Conservation (phyloP, 2,113 vertebrate genomes). For the Epinephelus cyanopodus region DNA sequence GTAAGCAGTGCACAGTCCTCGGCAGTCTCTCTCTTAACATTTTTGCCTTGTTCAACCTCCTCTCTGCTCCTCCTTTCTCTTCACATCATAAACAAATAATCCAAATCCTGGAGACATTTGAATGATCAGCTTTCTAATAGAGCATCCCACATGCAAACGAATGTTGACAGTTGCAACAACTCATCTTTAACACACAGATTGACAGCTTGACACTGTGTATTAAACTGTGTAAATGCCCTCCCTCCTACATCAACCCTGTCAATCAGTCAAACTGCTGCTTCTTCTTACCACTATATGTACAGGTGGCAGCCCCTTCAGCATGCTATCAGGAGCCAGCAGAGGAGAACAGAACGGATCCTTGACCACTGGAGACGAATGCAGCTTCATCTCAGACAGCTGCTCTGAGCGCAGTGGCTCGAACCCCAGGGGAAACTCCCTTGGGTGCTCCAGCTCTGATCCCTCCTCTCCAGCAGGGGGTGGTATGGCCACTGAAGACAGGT, state of each 20-base stretch:
- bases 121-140: neutral
- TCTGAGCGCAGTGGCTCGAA: constrained; percentile 89
- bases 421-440: constrained; percentile 84
- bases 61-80: neutral
- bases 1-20: neutral
- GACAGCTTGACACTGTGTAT: constrained; percentile 2
- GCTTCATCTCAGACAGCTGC: constrained; percentile 80
- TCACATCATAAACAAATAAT: neutral
- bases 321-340: constrained; percentile 86
- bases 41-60: neutral
- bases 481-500: constrained; percentile 57
- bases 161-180: neutral
- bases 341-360: constrained; percentile 91
- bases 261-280: neutral
- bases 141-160: neutral
- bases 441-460: constrained; percentile 43
- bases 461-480: constrained; percentile 63
- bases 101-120: neutral
- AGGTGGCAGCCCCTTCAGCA: constrained; percentile 83
- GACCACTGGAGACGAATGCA: constrained; percentile 85
- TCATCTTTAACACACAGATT: neutral
- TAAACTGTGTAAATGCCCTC: neutral
- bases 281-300: constrained; percentile 86
- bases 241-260: neutral
- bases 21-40: neutral